A percentile compares a stretch with the other conserved stretches of the same genome.
These are phyloP conservation scores for Tuta absoluta DNA, from an alignment of 2,888 invertebrate genomes.

Conservation along the genomic window DNA sequence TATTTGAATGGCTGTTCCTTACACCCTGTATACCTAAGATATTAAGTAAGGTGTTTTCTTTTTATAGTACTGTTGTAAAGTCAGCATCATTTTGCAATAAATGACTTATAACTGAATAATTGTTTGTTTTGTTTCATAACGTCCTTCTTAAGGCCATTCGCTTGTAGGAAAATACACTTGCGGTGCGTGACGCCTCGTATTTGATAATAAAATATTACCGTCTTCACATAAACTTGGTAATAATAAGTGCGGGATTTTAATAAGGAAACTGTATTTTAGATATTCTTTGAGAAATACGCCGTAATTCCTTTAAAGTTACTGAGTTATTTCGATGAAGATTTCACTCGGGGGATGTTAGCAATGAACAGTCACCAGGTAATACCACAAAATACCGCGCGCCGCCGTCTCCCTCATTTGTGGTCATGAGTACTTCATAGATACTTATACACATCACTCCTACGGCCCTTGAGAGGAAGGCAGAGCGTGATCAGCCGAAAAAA, in stretches of 20 bases:
- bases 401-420: too few relatives aligned
- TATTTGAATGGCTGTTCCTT: too few relatives aligned
- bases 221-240: neutral
- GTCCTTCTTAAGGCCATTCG: neutral
- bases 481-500: too few relatives aligned
- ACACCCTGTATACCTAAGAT: neutral
- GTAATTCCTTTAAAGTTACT: neutral
- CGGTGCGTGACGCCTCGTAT: neutral
- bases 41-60: neutral
- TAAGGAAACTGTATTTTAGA: neutral
- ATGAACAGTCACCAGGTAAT: neutral
- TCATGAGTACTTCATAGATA: too few relatives aligned
- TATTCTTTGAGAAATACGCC: too few relatives aligned
- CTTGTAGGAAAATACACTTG: neutral
- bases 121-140: conserved; percentile 3
- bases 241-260: neutral
- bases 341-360: neutral
- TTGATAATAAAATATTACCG: neutral
- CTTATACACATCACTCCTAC: too few relatives aligned
- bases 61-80: conserved; percentile 1
- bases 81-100: conserved; percentile 5
- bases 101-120: neutral
- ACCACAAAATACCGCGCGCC: too few relatives aligned
- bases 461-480: too few relatives aligned
- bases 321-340: neutral